These are phyloP conservation scores for Aricia agestis DNA, from an alignment of 1,140 invertebrate species.

Conservation along the genomic window DNA sequence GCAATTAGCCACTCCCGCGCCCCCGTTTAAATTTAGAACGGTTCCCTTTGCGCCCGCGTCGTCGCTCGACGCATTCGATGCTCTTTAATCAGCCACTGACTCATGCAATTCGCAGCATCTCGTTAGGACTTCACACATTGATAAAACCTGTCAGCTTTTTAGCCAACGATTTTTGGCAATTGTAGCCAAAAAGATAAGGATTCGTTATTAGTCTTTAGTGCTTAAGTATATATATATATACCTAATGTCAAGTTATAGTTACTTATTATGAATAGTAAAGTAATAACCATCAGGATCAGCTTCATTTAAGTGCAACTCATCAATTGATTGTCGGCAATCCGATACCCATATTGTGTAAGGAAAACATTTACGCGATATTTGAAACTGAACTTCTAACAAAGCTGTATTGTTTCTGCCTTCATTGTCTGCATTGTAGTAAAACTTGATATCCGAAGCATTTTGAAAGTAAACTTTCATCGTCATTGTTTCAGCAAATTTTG, in stretches of 20 bases:
- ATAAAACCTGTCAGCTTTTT: not conserved
- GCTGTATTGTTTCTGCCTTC: not conserved
- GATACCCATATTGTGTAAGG: not conserved
- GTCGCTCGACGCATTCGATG: constrained; percentile 9
- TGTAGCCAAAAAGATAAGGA: not conserved
- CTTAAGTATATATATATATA: too few relatives aligned
- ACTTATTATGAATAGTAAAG: too few relatives aligned
- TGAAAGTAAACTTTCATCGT: not conserved
- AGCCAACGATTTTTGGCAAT: not conserved
- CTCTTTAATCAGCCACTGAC: constrained; percentile 6
- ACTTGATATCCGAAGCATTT: not conserved
- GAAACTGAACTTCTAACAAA: constrained; percentile 1
- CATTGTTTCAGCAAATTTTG: not conserved
- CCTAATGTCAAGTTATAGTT: too few relatives aligned
- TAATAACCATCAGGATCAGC: too few relatives aligned
- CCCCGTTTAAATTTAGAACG: constrained; percentile 15
- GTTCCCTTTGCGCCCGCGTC: not conserved
- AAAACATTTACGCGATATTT: constrained; percentile 1
- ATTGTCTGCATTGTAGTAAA: not conserved
- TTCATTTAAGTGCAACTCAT: too few relatives aligned
- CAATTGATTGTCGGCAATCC: not conserved
- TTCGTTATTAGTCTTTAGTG: too few relatives aligned
- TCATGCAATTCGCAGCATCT: constrained; percentile 2
- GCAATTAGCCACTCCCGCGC: constrained; percentile 23
- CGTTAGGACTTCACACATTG: not conserved